A percentile compares a stretch with the other conserved stretches of the same genome.
These are phyloP conservation scores for Struthidea cinerea DNA, from an alignment of 2,113 vertebrate genomes.

Conservation along the genomic window DNA sequence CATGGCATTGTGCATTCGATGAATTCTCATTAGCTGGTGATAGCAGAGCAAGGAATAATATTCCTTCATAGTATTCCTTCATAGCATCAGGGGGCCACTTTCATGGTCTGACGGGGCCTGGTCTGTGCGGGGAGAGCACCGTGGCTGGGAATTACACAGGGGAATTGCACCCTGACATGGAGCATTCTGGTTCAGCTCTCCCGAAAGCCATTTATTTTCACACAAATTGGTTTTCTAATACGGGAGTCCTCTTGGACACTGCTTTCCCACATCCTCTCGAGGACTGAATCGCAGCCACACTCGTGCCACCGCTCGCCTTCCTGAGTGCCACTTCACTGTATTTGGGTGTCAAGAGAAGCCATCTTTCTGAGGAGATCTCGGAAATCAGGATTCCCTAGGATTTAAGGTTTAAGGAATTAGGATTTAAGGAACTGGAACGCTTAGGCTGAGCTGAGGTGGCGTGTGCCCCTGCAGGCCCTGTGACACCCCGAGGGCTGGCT, in stretches of 20 bases:
- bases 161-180: neutral
- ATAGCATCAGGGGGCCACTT: neutral
- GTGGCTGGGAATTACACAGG: neutral
- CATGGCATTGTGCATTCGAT: neutral
- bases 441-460: neutral
- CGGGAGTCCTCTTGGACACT: accelerated
- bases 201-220: neutral
- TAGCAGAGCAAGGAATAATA: neutral
- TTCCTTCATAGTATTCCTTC: too few species aligned
- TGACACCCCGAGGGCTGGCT: accelerated
- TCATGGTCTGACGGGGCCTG: neutral
- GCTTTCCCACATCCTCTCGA: neutral
- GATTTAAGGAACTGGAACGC: accelerated
- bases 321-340: accelerated
- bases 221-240: neutral
- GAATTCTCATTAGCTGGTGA: neutral
- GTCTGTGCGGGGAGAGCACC: neutral
- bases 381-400: neutral
- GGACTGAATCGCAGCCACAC: neutral
- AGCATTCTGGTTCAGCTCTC: neutral
- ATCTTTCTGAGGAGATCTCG: neutral
- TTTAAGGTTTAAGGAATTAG: neutral
- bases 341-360: accelerated
- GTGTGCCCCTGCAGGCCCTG: neutral
- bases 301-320: neutral